phyloP scores from a whole-genome alignment of 2,888 invertebrate genomes.

The Tanytarsus gracilentus region DNA sequence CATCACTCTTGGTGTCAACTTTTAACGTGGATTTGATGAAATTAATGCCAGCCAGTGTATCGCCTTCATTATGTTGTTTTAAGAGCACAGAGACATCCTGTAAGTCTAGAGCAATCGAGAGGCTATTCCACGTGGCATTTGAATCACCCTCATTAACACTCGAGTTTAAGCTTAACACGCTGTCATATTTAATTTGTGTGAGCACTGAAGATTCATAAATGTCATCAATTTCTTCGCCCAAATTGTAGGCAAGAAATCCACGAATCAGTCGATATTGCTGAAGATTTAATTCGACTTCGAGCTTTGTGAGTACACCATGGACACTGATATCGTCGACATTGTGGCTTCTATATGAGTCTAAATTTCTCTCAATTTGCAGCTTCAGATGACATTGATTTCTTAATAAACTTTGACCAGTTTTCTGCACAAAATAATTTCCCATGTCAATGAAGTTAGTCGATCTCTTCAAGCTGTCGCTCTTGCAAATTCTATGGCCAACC shows the following conservation, averaged over 20 bases:
- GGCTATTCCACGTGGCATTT: constrained; percentile 58
- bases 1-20: constrained; percentile 78
- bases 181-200: constrained; percentile 26
- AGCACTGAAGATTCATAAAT: constrained; percentile 38
- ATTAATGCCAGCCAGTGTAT: constrained; percentile 72
- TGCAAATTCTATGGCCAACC: constrained; percentile 45
- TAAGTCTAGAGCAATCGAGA: constrained; percentile 73
- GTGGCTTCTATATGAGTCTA: constrained; percentile 50
- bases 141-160: background rate
- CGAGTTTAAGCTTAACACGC: constrained; percentile 15
- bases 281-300: constrained; percentile 72
- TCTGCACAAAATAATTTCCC: constrained; percentile 38
- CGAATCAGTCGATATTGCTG: constrained; percentile 80
- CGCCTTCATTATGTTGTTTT: constrained; percentile 36
- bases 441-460: constrained; percentile 35
- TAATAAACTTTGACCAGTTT: constrained; percentile 57
- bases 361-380: constrained; percentile 73
- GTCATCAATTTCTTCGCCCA: constrained; percentile 74
- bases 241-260: constrained; percentile 79
- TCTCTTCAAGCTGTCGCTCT: background rate
- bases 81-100: constrained; percentile 76
- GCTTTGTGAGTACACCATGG: constrained; percentile 73
- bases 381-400: constrained; percentile 73
- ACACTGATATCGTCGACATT: constrained; percentile 73
- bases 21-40: constrained; percentile 83